A percentile compares a stretch with the other conserved stretches of the same genome.
Evolutionary conservation across 2,888 invertebrate species (phyloP).

Genomic region (Steromphala cineraria): DNA sequence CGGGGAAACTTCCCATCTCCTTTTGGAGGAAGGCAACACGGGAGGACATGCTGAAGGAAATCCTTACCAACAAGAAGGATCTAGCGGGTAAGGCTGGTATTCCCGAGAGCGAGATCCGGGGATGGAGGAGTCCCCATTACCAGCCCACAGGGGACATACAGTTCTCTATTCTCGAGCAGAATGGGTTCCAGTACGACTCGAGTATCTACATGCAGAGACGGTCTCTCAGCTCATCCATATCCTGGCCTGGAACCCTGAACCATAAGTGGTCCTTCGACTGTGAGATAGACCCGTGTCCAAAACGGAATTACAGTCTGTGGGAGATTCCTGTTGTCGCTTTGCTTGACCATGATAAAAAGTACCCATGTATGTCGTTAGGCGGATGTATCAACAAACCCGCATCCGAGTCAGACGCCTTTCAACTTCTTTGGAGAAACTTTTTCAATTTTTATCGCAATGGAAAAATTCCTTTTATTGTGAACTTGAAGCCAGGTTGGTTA

Average conservation of each 20-base stretch:
- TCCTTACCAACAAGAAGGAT: conserved; percentile 21
- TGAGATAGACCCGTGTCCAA: conserved; percentile 22
- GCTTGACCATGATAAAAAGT: conserved; percentile 18
- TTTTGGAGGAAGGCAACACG: conserved; percentile 18
- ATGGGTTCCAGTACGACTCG: conserved; percentile 29
- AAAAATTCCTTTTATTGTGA: conserved; percentile 85
- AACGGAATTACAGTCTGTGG: conserved; percentile 24
- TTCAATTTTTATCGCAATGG: conserved; percentile 81
- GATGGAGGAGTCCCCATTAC: conserved; percentile 31
- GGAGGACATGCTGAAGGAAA: conserved; percentile 25
- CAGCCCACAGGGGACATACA: conserved; percentile 26
- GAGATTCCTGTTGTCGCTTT: conserved; percentile 30
- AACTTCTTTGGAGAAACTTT: conserved; percentile 84
- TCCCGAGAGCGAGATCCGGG: conserved; percentile 22
- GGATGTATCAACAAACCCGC: conserved; percentile 23
- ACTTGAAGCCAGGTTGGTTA: conserved; percentile 89
- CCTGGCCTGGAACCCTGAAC: conserved; percentile 24
- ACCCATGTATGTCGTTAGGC: conserved; percentile 27
- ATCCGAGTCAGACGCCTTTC: conserved; percentile 33
- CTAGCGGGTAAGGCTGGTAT: conserved; percentile 18
- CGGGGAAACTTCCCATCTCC: conserved; percentile 14
- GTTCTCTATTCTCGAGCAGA: conserved; percentile 23
- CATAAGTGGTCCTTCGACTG: conserved; percentile 24
- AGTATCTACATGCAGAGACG: conserved; percentile 17
- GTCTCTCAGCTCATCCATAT: background rate